Conservation (phyloP, 2,113 vertebrate genomes). For the Lepus americanus region DNA sequence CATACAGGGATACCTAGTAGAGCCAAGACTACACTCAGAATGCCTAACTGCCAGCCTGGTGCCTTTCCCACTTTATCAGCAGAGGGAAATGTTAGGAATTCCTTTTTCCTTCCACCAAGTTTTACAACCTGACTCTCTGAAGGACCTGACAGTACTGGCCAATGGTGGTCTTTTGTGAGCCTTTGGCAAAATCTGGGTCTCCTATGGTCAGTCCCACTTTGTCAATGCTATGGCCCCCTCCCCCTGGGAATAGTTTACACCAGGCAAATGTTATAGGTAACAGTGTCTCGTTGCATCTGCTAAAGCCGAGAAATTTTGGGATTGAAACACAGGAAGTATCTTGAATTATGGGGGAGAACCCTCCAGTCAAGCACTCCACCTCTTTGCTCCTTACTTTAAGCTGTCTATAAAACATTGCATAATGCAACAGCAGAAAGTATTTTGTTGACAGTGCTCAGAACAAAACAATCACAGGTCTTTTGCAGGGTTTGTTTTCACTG, state of each 20-base stretch:
- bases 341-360: not conserved
- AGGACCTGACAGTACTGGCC: not conserved
- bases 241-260: not conserved
- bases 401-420: not conserved
- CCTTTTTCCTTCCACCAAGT: not conserved
- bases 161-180: not conserved
- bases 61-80: not conserved
- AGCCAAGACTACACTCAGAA: not conserved
- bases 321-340: constrained; percentile 14
- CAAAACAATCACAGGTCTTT: not conserved
- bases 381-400: not conserved
- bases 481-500: not conserved
- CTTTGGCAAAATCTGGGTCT: not conserved
- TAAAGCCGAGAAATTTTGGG: constrained; percentile 13
- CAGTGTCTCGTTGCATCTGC: not conserved
- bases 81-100: not conserved
- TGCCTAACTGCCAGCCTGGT: not conserved
- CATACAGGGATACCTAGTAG: not conserved
- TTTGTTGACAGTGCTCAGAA: not conserved
- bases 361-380: not conserved
- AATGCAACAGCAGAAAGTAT: not conserved
- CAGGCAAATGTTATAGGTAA: not conserved
- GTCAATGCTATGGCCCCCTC: not conserved
- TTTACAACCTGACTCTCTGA: not conserved
- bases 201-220: not conserved